Base-by-base conservation (phyloP, 2,888 invertebrate species). In the Eristalis intricaria region DNA sequence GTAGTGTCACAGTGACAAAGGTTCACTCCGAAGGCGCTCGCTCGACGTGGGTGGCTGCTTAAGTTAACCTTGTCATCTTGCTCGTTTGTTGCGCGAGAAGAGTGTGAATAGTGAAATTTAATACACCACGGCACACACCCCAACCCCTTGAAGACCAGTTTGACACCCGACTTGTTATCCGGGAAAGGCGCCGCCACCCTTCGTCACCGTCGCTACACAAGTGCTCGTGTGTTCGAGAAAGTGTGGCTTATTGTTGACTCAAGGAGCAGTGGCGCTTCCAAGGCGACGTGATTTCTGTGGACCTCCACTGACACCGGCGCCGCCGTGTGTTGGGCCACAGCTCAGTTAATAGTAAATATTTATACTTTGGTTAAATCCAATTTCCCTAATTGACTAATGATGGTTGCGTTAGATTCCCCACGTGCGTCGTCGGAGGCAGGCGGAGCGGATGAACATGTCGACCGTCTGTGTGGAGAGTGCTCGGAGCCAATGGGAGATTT, bases 1-100 rank as follows among this genome's bases (percentile, higher is more conserved):
- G 56, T 26, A 68, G 80, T 80, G 76, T 81, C 80, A 73, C 10
- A 63, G 58, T 68, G 85, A 64, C 76, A 85, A 73, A 77, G 85
- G 81, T 77, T 58, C 19, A 19, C 19, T 19, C 66, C 43, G 43
- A 71, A 76, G 68, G 66, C 66, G 50, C 61, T 50, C 50, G 8
- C 50, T 63, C 65, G 71, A 79, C 79, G 66, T 79, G 79, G 73
- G 68, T 73, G 75, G 66, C 56, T 81, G 38, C 60, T 43, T 58
- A 26, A 65, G 73, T 73, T 65, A 61, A 73, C 60, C 79, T 60
- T 73, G 65, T 79, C 79, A 66, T 73, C 43, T 66, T 43, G 40
- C 60, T 8, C 32, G 35, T 66, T 73, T 79, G 26, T 68, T 22
- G 60, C 58, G 29, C 4, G 32, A 2, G 26, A 3, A 32, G 66